Conservation (phyloP, 2,113 vertebrate species). For the Salvelinus namaycush region DNA sequence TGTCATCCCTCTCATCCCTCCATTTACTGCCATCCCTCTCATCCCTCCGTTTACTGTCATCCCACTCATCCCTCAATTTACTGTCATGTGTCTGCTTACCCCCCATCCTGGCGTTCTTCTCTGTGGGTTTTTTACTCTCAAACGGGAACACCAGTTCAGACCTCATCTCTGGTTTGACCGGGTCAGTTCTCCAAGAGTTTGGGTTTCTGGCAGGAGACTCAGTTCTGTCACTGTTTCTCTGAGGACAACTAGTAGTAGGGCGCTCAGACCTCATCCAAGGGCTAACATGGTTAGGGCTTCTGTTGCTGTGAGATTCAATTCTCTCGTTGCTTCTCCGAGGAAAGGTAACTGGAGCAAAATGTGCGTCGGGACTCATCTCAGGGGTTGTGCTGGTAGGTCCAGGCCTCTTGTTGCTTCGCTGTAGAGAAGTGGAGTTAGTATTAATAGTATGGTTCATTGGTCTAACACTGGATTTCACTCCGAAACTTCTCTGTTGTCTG, state of each 20-base stretch:
- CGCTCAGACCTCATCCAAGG: slow-evolving; percentile 34
- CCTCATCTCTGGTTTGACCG: slow-evolving; percentile 24
- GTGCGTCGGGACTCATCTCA: no score
- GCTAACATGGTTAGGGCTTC: slow-evolving; percentile 9
- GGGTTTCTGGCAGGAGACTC: background rate
- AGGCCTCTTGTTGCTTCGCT: slow-evolving; percentile 45
- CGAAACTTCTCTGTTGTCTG: slow-evolving; percentile 40
- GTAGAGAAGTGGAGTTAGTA: slow-evolving; percentile 56
- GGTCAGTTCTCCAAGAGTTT: background rate
- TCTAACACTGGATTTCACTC: slow-evolving; percentile 35
- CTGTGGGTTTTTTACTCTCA: slow-evolving; percentile 43
- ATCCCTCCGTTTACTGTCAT: no score
- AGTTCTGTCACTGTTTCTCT: background rate
- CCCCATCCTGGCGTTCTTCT: slow-evolving; percentile 11
- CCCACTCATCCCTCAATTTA: no score
- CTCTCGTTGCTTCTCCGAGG: no score
- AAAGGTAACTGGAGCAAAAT: no score
- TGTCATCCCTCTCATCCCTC: background rate
- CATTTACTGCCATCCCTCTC: slow-evolving; percentile 35
- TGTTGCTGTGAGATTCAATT: no score
- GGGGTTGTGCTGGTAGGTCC: slow-evolving; percentile 33
- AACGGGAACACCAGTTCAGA: slow-evolving; percentile 53
- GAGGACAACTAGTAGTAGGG: no score
- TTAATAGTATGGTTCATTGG: slow-evolving; percentile 42
- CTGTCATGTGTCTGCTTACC: slow-evolving; percentile 33